Evolutionary conservation across 2,888 invertebrate genomes (phyloP).

Genomic region (Ecdyonurus torrentis): DNA sequence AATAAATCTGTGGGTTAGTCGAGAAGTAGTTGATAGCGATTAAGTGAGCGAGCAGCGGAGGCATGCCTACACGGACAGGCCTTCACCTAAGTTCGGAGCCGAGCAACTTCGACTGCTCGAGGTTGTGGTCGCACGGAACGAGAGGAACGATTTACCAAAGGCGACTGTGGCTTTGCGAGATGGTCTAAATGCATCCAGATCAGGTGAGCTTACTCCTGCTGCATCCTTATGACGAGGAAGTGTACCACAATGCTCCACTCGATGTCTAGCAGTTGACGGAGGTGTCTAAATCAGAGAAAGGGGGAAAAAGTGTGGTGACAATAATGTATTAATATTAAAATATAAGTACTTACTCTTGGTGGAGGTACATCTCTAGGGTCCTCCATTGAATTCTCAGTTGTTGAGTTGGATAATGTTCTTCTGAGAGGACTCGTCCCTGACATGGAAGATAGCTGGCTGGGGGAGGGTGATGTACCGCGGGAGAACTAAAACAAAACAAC

Average conservation of each 20-base stretch:
- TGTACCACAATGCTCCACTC: conserved; percentile 42
- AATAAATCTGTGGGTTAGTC: not conserved
- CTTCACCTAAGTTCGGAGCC: conserved; percentile 77
- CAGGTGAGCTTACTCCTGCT: conserved; percentile 17
- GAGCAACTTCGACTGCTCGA: conserved; percentile 49
- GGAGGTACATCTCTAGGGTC: conserved; percentile 20
- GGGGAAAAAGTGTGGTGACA: too few relatives aligned
- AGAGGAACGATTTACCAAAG: conserved; percentile 44
- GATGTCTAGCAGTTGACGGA: conserved; percentile 54
- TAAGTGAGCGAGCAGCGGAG: too few relatives aligned
- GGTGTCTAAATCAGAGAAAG: conserved; percentile 55
- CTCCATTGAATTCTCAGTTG: conserved; percentile 19
- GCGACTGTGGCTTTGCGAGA: conserved; percentile 28
- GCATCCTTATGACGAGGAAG: conserved; percentile 51
- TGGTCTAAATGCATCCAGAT: conserved; percentile 10
- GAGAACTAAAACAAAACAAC: too few relatives aligned
- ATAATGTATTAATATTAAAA: too few relatives aligned
- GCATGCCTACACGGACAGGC: conserved; percentile 22
- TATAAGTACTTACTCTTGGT: conserved; percentile 11
- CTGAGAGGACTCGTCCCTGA: conserved; percentile 7
- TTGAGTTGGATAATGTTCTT: conserved; percentile 14
- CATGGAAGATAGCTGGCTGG: conserved; percentile 25
- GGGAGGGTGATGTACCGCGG: conserved; percentile 27
- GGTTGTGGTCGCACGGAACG: conserved; percentile 20
- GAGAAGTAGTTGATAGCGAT: too few relatives aligned